These are phyloP conservation scores for Synanthedon formicaeformis DNA, from an alignment of 2,888 invertebrate genomes.

Conservation along the genomic window DNA sequence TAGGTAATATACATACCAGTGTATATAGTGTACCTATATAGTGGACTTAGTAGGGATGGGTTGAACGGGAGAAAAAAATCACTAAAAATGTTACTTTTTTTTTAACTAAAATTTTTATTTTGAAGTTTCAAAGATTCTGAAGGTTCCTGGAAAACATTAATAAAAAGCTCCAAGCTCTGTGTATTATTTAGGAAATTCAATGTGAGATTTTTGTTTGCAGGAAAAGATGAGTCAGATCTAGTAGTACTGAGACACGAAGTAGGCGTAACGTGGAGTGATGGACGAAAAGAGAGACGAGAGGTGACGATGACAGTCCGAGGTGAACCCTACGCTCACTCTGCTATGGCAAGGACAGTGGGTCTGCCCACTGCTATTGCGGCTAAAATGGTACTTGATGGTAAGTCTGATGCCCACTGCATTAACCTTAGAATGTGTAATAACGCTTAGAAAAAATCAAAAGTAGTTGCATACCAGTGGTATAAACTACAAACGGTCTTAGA, in stretches of 20 bases:
- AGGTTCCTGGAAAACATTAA: too few relatives aligned
- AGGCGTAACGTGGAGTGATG: conserved; percentile 92
- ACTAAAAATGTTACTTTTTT: too few relatives aligned
- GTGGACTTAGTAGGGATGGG: too few relatives aligned
- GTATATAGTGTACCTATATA: too few relatives aligned
- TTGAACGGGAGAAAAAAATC: too few relatives aligned
- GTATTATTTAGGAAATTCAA: not conserved
- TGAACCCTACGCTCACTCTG: conserved; percentile 83
- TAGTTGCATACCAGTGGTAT: too few relatives aligned
- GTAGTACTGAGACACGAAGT: conserved; percentile 95
- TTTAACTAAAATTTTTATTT: too few relatives aligned
- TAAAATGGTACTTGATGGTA: conserved; percentile 97
- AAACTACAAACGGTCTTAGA: too few relatives aligned
- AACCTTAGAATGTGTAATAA: too few relatives aligned
- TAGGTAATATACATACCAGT: too few relatives aligned
- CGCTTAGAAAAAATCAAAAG: too few relatives aligned
- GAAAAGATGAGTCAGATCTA: conserved; percentile 88
- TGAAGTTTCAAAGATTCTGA: too few relatives aligned
- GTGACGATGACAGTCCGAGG: conserved; percentile 94
- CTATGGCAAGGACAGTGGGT: conserved; percentile 80
- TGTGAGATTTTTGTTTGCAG: not conserved
- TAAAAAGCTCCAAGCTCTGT: not conserved
- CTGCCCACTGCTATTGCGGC: conserved; percentile 96
- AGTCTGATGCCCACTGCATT: conserved; percentile 4
- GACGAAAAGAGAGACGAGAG: conserved; percentile 81